Evolutionary conservation across 2,888 invertebrate species (phyloP).

Genomic region (Brassicogethes aeneus): DNA sequence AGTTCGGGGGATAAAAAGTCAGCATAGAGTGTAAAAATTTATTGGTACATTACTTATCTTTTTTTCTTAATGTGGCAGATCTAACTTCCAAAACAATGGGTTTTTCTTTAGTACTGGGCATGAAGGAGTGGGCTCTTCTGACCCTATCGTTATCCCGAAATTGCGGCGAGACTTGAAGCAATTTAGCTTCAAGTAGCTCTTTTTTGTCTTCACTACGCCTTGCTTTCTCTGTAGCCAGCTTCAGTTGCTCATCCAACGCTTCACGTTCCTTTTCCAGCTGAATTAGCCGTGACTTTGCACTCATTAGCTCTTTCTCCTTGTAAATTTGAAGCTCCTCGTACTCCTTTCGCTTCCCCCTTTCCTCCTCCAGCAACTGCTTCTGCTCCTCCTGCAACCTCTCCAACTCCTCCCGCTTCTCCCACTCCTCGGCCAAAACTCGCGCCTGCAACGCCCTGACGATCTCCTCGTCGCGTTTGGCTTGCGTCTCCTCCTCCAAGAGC

Average conservation of each 20-base stretch:
- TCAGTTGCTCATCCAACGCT: slow-evolving; percentile 60
- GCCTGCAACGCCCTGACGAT: slow-evolving; percentile 63
- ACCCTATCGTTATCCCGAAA: slow-evolving; percentile 49
- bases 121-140: slow-evolving; percentile 59
- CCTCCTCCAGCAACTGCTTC: slow-evolving; percentile 59
- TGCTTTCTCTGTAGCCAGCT: slow-evolving; percentile 59
- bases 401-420: slow-evolving; percentile 73
- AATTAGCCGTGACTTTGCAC: slow-evolving; percentile 60
- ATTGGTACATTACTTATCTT: background rate
- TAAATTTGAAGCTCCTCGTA: slow-evolving; percentile 64
- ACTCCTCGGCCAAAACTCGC: slow-evolving; percentile 71
- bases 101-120: slow-evolving; percentile 54
- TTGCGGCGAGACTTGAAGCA: slow-evolving; percentile 47
- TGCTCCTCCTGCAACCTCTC: slow-evolving; percentile 75
- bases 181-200: slow-evolving; percentile 48
- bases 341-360: slow-evolving; percentile 63
- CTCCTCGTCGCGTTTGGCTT: slow-evolving; percentile 78
- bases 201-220: slow-evolving; percentile 55
- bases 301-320: slow-evolving; percentile 54
- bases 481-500: slow-evolving; percentile 70
- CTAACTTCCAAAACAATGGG: slow-evolving; percentile 40
- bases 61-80: slow-evolving; percentile 31
- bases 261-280: slow-evolving; percentile 64
- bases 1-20: background rate
- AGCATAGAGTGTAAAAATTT: slow-evolving; percentile 15